These are phyloP conservation scores for Papilio dardanus DNA, from an alignment of 1,140 invertebrate species.

Conservation along the genomic window DNA sequence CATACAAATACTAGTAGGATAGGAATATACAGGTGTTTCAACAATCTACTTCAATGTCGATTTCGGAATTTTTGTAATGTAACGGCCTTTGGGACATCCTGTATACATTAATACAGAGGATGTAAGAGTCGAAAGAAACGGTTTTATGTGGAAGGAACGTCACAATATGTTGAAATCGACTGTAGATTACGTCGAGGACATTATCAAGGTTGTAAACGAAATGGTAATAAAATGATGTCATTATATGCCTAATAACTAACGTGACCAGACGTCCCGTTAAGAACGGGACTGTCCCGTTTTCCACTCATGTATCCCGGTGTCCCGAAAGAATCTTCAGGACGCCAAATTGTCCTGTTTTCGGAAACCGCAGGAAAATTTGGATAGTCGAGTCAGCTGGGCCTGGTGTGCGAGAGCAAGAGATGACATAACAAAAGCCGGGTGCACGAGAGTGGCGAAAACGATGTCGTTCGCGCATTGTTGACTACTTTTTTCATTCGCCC, in stretches of 20 bases:
- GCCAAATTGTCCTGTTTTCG: no score
- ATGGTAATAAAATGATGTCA: constrained; percentile 3
- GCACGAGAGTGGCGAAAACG: no score
- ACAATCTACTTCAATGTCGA: background rate
- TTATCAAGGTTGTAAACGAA: background rate
- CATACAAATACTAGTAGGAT: background rate
- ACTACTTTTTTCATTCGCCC: no score
- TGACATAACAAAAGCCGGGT: no score
- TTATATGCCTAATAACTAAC: constrained; percentile 1
- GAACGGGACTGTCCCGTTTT: no score
- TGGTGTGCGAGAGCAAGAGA: no score
- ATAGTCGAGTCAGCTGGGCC: no score
- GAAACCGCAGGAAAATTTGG: no score
- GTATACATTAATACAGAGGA: background rate
- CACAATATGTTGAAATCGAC: background rate
- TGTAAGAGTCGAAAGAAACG: background rate
- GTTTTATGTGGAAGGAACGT: background rate
- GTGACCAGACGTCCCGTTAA: no score
- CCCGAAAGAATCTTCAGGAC: no score
- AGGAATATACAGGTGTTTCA: background rate
- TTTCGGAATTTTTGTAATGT: background rate
- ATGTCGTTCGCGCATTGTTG: no score
- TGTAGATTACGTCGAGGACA: background rate
- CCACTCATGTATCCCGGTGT: no score
- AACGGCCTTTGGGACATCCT: background rate